Evolutionary conservation across 2,113 vertebrate species (phyloP), one percentile per base, ranked within the genome.

Genomic region (Trinectes maculatus): DNA sequence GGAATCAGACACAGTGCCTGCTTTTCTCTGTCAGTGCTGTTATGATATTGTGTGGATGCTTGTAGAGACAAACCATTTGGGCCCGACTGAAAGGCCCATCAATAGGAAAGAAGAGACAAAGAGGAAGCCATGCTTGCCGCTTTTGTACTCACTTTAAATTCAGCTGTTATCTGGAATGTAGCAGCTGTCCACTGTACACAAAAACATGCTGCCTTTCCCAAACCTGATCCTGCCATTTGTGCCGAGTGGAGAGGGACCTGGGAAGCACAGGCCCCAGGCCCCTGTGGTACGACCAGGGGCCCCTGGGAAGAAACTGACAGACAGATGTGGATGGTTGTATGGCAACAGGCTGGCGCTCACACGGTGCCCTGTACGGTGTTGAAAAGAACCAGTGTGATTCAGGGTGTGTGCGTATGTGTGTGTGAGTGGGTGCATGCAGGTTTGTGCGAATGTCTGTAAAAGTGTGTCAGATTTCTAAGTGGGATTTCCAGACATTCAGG

Each of bases 121-220:
- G 77, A 85, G 71, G 60, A 86, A 82, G 70, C 76, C 55, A 34
- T 47, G 84, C 81, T 85, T 63, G 72, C 64, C 71, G 74, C 71
- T 74, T 91, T 90, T 89, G 89, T 91, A 83, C 66, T 74, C 80
- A 80, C 87, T 91, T 91, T 82, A 90, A 88, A 91, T 90, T 91
- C 89, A 89, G 87, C 90, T 91, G 90, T 91, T 92, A 92, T 93
- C 91, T 91, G 83, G 90, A 91, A 92, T 92, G 90, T 90, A 87
- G 77, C 90, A 93, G 92, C 92, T 92, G 92, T 91, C 89, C 83
- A 89, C 74, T 79, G 85, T 80, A 87, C 75, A 91, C 88, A 92
- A 86, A 88, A 58, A 89, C 86, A 86, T 89, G 78, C 79, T 82
- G 82, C 84, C 82, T 85, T 85, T 83, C 83, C 74, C 89, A 89